phyloP scores from a whole-genome alignment of 1,140 invertebrate genomes.

The Pollicipes pollicipes region DNA sequence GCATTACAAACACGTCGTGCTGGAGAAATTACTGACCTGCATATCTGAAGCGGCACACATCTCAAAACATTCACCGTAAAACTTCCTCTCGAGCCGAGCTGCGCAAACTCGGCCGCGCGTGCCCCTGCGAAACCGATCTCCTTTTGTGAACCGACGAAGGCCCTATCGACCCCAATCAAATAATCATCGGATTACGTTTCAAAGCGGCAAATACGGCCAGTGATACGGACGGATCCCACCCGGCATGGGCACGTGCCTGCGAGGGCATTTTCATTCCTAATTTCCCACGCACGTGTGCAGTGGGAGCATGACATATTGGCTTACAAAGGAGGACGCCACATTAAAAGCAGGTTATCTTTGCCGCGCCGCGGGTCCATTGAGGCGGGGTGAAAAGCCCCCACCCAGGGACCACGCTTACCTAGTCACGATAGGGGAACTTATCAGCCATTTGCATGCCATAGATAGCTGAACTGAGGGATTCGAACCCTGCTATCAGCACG shows the following conservation, averaged over 20 bases:
- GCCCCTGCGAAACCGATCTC: background rate
- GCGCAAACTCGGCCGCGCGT: background rate
- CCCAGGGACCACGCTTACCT: background rate
- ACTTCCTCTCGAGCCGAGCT: no score
- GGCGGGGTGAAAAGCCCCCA: background rate
- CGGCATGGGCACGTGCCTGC: background rate
- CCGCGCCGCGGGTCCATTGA: background rate
- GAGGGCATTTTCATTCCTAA: background rate
- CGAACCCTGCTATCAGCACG: background rate
- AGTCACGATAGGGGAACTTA: background rate
- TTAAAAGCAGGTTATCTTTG: background rate
- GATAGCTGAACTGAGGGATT: background rate
- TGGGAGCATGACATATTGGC: background rate
- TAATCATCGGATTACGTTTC: slow-evolving; percentile 1
- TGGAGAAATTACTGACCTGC: no score
- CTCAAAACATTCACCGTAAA: no score
- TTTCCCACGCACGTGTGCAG: background rate
- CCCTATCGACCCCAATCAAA: slow-evolving; percentile 1
- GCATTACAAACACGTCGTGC: no score
- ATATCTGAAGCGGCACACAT: no score
- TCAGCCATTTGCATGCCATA: background rate
- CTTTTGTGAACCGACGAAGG: background rate
- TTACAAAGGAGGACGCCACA: background rate
- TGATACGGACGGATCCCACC: background rate
- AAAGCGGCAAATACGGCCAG: background rate